These are phyloP conservation scores for Ataeniobius toweri DNA, from an alignment of 2,797 vertebrate species.

Conservation along the genomic window DNA sequence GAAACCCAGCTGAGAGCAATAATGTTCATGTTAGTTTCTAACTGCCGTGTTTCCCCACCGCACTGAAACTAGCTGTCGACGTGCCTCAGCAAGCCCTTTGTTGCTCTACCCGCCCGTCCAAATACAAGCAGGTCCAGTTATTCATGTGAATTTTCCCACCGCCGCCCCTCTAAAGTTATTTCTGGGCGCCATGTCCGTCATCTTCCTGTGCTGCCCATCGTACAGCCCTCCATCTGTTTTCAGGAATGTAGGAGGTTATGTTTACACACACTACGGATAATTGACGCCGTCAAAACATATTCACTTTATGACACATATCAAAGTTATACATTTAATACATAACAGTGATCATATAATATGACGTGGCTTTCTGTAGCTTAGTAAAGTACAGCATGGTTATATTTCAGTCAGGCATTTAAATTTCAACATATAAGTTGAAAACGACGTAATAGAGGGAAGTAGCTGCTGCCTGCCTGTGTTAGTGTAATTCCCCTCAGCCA, in stretches of 20 bases:
- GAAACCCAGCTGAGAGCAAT: not conserved
- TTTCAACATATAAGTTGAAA: not conserved
- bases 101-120: conserved; percentile 39
- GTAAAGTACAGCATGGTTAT: not conserved
- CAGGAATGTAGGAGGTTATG: conserved; percentile 10
- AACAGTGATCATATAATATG: too few relatives aligned
- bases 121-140: not conserved
- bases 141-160: conserved; percentile 7
- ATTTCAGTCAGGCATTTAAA: not conserved
- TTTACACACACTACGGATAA: not conserved
- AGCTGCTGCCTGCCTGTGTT: not conserved
- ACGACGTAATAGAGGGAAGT: not conserved
- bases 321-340: too few relatives aligned
- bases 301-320: not conserved
- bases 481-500: not conserved
- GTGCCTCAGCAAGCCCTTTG: conserved; percentile 58
- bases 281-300: not conserved
- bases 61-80: not conserved
- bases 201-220: not conserved
- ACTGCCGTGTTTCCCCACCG: not conserved
- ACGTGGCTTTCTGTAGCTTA: not conserved
- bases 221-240: conserved; percentile 18
- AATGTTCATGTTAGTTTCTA: not conserved
- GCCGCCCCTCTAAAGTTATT: conserved; percentile 1
- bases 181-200: conserved; percentile 17